Evolutionary conservation across 1,140 invertebrate species (phyloP), one percentile per base, ranked within the genome.

Genomic region (Drosophila malerkotliana): DNA sequence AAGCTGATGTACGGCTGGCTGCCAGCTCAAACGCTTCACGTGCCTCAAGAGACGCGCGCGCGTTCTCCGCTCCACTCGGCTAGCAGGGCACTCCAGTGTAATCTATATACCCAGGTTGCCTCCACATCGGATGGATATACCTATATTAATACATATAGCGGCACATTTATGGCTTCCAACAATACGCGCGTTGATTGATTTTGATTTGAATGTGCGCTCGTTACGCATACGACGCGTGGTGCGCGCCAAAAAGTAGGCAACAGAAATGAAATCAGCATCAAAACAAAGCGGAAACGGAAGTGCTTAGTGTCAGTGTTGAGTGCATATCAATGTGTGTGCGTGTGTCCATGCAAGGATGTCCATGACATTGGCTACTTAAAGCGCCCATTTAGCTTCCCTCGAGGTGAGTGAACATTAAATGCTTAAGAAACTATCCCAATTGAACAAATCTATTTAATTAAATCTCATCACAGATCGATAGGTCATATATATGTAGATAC

Each of bases 191-290:
- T 75, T 85, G 82, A 85, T 85, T 85, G 82, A 85, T 85, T 88
- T 85, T 82, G 82, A 82, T 87, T 88, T 85, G 66, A 87, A 82
- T 85, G 74, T 68, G 66, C 66, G 71, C 82, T 85, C 82, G 83
- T 85, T 85, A 85, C 74, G 82, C 81, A 74, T 73, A 80, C 81
- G 81, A 64, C 82, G 77, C 69, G 79, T 74, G 48, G 79, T 64
- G 58, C 67, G 81, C 82, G 82, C 82, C 81, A 85, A 85, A 84
- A 84, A 79, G 59, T 54, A 58, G 73, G 39, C 67, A 69, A 85
- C 63, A 49, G 12, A 26, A 72, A 54, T 53, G 61, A 51, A 56
- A 15, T 34, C 49, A 69, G 66, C 12, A n/a, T 39, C 53, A 79
- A 61, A 60, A 74, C 57, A 75, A 76, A 76, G 47, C 82, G 82